These are phyloP conservation scores for Aphis craccivora DNA, from an alignment of 1,140 invertebrate genomes.

Conservation along the genomic window DNA sequence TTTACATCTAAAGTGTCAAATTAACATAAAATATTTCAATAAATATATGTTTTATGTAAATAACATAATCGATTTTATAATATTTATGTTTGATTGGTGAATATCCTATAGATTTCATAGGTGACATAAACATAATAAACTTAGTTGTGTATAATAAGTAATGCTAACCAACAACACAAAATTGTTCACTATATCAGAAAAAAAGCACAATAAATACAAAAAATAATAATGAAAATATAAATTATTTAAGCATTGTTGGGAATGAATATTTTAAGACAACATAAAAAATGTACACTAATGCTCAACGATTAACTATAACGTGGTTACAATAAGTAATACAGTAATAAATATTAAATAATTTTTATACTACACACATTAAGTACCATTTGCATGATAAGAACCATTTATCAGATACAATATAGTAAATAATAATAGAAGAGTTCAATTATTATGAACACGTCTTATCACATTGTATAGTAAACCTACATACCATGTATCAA, in stretches of 20 bases:
- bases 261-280: neutral
- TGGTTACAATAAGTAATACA: neutral
- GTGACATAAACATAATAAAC: neutral
- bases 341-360: neutral
- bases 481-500: constrained; percentile 6
- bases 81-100: neutral
- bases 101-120: neutral
- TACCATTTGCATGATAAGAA: neutral
- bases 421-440: neutral
- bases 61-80: constrained; percentile 5
- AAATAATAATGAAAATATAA: neutral
- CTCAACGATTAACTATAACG: neutral
- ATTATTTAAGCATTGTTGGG: neutral
- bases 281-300: neutral
- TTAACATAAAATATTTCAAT: neutral
- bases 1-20: neutral
- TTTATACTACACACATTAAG: neutral
- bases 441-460: constrained; percentile 4
- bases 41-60: neutral
- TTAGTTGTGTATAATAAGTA: neutral
- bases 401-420: neutral
- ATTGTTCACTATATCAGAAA: neutral
- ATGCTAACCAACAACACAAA: neutral
- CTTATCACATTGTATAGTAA: neutral
- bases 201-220: neutral